phyloP scores from a whole-genome alignment of 2,113 vertebrate genomes.

The Odocoileus virginianus region DNA sequence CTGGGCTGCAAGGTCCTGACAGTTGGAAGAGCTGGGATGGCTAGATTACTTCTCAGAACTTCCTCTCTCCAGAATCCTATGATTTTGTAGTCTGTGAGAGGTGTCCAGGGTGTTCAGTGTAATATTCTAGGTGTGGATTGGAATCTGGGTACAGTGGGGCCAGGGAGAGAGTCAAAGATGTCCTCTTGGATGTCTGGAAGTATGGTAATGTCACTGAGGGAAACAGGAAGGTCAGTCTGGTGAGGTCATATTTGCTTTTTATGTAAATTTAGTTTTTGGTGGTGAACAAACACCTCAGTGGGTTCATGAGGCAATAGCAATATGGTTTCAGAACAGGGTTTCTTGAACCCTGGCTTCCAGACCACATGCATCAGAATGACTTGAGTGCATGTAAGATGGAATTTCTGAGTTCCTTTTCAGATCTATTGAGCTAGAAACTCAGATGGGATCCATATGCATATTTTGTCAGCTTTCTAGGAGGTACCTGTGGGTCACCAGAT shows the following conservation, averaged over 20 bases:
- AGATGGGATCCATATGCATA: not conserved
- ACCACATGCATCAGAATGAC: not conserved
- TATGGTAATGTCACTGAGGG: not conserved
- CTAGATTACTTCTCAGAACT: not conserved
- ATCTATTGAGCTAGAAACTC: not conserved
- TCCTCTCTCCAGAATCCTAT: not conserved
- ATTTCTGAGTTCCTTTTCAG: not conserved
- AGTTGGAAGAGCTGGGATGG: not conserved
- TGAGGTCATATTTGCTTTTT: not conserved
- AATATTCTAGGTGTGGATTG: not conserved
- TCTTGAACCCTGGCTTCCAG: not conserved
- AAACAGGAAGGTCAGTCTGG: not conserved
- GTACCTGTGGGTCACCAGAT: not conserved
- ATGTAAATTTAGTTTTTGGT: not conserved
- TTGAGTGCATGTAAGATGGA: not conserved
- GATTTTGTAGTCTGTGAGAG: not conserved
- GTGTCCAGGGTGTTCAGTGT: not conserved
- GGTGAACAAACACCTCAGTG: not conserved
- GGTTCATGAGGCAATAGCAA: not conserved
- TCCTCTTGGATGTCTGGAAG: not conserved
- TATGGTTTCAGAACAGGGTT: not conserved
- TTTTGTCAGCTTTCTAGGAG: not conserved
- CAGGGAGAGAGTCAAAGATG: not conserved
- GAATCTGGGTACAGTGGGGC: not conserved
- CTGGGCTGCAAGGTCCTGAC: not conserved